Evolutionary conservation across 2,113 vertebrate species (phyloP).

Genomic region (Pimephales promelas): DNA sequence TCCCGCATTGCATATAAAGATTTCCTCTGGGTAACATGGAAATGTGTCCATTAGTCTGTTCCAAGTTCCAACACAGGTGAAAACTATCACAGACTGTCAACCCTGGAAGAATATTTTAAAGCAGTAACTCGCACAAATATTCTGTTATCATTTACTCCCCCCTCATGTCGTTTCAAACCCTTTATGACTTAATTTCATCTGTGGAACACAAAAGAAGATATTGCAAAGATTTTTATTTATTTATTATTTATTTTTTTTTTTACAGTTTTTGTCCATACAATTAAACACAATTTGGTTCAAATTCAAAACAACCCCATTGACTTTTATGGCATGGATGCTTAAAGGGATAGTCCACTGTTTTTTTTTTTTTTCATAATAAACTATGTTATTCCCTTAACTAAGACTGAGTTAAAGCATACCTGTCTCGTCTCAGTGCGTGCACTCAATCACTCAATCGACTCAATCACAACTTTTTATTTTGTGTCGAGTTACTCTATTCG

Average conservation of each 20-base stretch:
- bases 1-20: conserved; percentile 42
- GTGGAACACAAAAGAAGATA: not conserved
- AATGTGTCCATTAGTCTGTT: conserved; percentile 45
- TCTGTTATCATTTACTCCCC: conserved; percentile 8
- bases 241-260: no score
- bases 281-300: not conserved
- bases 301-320: not conserved
- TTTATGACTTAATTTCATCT: not conserved
- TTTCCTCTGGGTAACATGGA: conserved; percentile 23
- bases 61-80: conserved; percentile 22
- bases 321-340: not conserved
- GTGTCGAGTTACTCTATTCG: no score
- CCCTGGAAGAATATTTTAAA: conserved; percentile 3
- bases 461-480: no score
- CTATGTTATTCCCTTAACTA: no score
- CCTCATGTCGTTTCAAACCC: not conserved
- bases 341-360: no score
- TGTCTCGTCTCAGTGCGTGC: no score
- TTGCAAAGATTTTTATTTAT: not conserved
- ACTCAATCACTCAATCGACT: no score
- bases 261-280: not conserved
- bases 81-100: conserved; percentile 34
- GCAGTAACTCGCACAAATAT: not conserved
- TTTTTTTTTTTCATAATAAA: no score
- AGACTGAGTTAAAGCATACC: no score